These are phyloP conservation scores for Pilophorus perplexus DNA, from an alignment of 2,888 invertebrate species.

Conservation along the genomic window DNA sequence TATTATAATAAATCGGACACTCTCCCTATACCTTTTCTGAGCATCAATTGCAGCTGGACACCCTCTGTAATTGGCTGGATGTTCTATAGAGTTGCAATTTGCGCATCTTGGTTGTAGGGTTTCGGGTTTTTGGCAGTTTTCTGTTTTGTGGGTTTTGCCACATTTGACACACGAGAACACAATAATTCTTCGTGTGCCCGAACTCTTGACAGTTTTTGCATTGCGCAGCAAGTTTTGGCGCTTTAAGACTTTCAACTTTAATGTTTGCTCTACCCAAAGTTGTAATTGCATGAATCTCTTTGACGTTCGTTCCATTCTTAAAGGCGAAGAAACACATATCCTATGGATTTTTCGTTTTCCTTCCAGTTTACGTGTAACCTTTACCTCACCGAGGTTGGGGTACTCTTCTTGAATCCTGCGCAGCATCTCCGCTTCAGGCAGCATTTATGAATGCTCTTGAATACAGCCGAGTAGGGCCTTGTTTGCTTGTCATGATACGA, in stretches of 20 bases:
- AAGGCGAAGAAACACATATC: neutral
- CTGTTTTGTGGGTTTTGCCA: neutral
- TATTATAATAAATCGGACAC: neutral
- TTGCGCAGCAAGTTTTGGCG: neutral
- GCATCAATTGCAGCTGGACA: constrained; percentile 1
- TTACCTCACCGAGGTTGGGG: neutral
- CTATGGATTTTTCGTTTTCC: constrained; percentile 1
- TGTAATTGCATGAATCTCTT: constrained; percentile 8
- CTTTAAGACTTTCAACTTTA: neutral
- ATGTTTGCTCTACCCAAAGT: neutral
- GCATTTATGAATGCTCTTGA: neutral
- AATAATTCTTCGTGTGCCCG: neutral
- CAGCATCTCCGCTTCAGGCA: neutral
- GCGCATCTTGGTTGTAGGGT: neutral
- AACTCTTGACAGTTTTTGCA: constrained; percentile 2
- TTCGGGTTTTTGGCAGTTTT: neutral
- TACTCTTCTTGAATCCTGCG: neutral
- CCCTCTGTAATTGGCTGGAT: constrained; percentile 1
- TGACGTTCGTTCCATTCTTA: constrained; percentile 2
- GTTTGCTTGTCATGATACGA: neutral
- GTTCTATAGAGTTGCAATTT: neutral
- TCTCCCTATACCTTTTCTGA: constrained; percentile 3
- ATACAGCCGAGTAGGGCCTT: neutral
- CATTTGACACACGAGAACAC: neutral
- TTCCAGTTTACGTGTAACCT: constrained; percentile 12